A percentile compares a stretch with the other conserved stretches of the same genome.
phyloP scores from a whole-genome alignment of 2,797 vertebrate genomes.

The Sebastes dallii region DNA sequence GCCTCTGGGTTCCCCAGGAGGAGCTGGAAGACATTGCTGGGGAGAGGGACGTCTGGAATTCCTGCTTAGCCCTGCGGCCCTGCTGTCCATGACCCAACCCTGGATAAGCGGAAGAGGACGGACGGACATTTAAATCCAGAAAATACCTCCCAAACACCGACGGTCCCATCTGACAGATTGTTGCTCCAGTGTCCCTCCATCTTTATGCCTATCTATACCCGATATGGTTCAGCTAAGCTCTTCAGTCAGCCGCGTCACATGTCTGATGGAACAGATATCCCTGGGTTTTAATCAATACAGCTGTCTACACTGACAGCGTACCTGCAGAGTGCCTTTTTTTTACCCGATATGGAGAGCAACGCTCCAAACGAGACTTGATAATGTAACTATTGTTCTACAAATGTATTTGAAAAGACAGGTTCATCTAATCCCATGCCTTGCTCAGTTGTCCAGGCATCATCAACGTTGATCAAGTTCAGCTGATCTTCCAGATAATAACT shows the following conservation, averaged over 20 bases:
- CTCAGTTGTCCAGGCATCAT: background rate
- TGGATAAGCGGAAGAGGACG: background rate
- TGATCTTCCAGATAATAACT: background rate
- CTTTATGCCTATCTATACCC: background rate
- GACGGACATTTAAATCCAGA: background rate
- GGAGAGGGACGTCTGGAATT: background rate
- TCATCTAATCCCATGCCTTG: background rate
- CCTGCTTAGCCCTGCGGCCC: background rate
- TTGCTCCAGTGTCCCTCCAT: background rate
- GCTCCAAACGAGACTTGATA: background rate
- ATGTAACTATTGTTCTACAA: background rate
- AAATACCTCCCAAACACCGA: background rate
- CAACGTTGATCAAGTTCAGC: background rate
- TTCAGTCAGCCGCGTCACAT: background rate
- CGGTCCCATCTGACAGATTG: background rate
- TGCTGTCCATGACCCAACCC: background rate
- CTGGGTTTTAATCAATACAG: background rate
- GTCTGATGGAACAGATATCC: background rate
- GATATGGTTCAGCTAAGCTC: background rate
- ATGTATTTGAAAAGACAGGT: background rate
- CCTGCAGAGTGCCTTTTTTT: background rate
- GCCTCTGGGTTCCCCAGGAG: background rate
- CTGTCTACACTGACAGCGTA: background rate
- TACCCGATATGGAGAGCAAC: background rate
- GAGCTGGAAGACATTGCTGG: background rate